Percentiles rank a stretch among this genome's conserved stretches.
phyloP scores from a whole-genome alignment of 2,888 invertebrate species.

The Lochmaea capreae region DNA sequence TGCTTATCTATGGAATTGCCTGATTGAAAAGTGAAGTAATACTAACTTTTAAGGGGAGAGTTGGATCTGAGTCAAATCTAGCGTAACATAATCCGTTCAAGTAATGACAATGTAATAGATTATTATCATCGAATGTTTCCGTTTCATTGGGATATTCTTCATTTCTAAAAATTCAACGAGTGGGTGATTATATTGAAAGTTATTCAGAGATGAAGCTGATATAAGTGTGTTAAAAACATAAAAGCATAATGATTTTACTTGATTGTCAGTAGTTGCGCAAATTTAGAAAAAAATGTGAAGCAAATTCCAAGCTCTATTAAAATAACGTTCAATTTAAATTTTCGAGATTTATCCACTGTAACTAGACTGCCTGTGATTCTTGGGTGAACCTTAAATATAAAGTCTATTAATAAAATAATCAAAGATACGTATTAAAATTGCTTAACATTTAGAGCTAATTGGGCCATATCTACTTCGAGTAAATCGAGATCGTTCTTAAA shows the following conservation, averaged over 20 bases:
- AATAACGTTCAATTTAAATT: slow-evolving; percentile 66
- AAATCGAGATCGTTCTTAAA: slow-evolving; percentile 63
- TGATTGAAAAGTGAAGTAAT: neutral
- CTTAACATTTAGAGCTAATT: slow-evolving; percentile 66
- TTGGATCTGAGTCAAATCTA: slow-evolving; percentile 64
- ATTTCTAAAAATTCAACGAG: slow-evolving; percentile 13
- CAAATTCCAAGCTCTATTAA: slow-evolving; percentile 78
- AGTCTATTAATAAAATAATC: neutral
- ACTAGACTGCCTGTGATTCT: slow-evolving; percentile 65
- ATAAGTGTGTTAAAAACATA: too few species aligned
- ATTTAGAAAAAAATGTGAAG: slow-evolving; percentile 73
- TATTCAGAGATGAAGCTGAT: too few species aligned
- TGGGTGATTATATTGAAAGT: neutral
- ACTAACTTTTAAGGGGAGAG: slow-evolving; percentile 59
- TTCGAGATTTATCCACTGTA: slow-evolving; percentile 64
- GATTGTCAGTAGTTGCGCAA: slow-evolving; percentile 66
- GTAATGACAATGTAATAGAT: slow-evolving; percentile 60
- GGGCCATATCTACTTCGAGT: slow-evolving; percentile 63
- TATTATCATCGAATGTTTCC: neutral
- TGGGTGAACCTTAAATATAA: slow-evolving; percentile 66
- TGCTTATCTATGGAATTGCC: too few species aligned
- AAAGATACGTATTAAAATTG: neutral
- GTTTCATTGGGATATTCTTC: slow-evolving; percentile 22
- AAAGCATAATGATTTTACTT: slow-evolving; percentile 61
- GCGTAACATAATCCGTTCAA: slow-evolving; percentile 66